Conservation (phyloP, 2,113 vertebrate genomes). For the Podiceps cristatus region DNA sequence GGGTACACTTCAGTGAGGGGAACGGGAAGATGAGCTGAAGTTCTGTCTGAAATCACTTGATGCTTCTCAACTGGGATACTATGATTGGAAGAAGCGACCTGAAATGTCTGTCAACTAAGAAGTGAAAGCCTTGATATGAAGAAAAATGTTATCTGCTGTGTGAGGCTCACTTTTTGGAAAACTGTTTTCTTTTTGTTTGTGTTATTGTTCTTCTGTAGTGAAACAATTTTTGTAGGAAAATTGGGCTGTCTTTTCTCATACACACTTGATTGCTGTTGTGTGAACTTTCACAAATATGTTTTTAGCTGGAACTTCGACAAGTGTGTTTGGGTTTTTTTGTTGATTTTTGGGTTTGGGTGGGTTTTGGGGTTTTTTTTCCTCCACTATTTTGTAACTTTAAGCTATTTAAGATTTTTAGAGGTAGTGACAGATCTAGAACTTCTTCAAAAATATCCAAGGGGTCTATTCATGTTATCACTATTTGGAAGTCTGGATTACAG, state of each 20-base stretch:
- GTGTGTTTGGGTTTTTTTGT: too few relatives aligned
- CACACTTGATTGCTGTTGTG: neutral
- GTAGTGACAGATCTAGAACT: neutral
- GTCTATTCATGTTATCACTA: neutral
- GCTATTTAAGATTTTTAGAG: neutral
- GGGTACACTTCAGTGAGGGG: neutral
- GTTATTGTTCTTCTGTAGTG: neutral
- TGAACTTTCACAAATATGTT: neutral
- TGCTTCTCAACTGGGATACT: neutral
- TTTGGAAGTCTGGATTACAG: neutral
- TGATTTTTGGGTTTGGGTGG: too few relatives aligned
- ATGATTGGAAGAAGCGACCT: neutral
- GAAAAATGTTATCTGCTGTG: neutral
- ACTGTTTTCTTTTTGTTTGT: neutral
- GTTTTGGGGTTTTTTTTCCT: too few relatives aligned
- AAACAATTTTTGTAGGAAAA: neutral
- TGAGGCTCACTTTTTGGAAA: neutral
- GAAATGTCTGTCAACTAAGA: neutral
- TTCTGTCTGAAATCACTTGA: neutral
- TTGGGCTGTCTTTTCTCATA: conserved; percentile 12
- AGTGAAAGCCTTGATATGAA: neutral
- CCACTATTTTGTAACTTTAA: neutral
- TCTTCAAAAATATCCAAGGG: neutral
- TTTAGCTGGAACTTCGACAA: neutral
- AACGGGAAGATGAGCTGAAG: neutral